Conservation (phyloP, 2,113 vertebrate species). For the Pteronura brasiliensis region DNA sequence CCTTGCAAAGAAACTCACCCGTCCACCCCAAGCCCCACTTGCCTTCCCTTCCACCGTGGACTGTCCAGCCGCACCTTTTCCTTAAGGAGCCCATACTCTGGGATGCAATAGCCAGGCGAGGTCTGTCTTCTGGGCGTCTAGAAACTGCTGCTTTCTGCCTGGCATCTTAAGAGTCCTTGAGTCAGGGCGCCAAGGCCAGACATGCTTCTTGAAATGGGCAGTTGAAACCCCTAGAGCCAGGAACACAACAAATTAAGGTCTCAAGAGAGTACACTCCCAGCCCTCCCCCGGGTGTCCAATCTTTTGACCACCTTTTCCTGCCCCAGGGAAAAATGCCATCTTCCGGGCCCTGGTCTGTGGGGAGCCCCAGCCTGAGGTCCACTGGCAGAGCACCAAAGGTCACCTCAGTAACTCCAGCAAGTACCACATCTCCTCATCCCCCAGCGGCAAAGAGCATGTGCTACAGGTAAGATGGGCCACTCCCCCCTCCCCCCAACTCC, state of each 20-base stretch:
- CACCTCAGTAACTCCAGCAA: constrained; percentile 80
- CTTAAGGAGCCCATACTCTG: not conserved
- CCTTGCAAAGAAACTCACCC: not conserved
- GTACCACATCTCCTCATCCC: constrained; percentile 81
- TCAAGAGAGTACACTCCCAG: not conserved
- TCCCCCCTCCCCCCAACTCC: no score
- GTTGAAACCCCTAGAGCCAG: not conserved
- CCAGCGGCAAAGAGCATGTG: constrained; percentile 79
- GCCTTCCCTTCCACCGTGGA: not conserved
- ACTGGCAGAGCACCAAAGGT: constrained; percentile 83
- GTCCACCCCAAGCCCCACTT: not conserved
- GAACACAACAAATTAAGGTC: not conserved
- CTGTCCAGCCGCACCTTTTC: no score
- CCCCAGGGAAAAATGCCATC: constrained; percentile 85
- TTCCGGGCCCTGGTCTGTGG: constrained; percentile 88
- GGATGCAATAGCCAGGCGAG: not conserved
- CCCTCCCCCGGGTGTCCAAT: not conserved
- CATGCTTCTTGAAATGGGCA: not conserved
- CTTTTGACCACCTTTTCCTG: not conserved
- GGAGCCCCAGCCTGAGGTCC: constrained; percentile 86
- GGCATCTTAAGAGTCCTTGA: no score
- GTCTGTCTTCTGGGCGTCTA: no score
- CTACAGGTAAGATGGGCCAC: constrained; percentile 82
- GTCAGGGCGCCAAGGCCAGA: not conserved
- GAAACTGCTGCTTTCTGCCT: not conserved